These are phyloP conservation scores for Phanerotoma sp. DNA, from an alignment of 2,888 invertebrate species.

Conservation along the genomic window DNA sequence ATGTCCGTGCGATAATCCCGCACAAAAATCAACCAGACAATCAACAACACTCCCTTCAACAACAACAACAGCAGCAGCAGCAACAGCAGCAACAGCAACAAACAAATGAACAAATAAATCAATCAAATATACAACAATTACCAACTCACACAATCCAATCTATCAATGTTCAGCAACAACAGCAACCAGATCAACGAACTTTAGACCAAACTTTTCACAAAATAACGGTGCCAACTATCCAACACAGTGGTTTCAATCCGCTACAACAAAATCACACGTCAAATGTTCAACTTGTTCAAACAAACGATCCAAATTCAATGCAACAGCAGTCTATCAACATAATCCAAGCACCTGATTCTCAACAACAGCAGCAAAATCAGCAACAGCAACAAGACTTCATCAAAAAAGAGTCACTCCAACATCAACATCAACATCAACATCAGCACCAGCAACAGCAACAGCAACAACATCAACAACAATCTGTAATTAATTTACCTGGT, in stretches of 20 bases:
- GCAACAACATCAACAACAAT: slow-evolving; percentile 33
- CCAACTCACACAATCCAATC: slow-evolving; percentile 50
- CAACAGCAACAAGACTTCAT: slow-evolving; percentile 34
- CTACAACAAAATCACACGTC: slow-evolving; percentile 44
- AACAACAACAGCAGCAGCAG: slow-evolving; percentile 30
- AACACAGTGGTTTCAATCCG: slow-evolving; percentile 42
- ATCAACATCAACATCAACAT: slow-evolving; percentile 33
- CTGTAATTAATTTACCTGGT: slow-evolving; percentile 32
- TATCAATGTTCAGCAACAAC: slow-evolving; percentile 43
- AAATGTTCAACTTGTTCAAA: slow-evolving; percentile 40
- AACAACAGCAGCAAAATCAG: slow-evolving; percentile 34
- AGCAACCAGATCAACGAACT: slow-evolving; percentile 34
- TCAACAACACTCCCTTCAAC: slow-evolving; percentile 35
- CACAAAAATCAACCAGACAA: slow-evolving; percentile 42
- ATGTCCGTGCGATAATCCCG: slow-evolving; percentile 42
- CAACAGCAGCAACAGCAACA: slow-evolving; percentile 13
- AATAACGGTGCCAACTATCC: slow-evolving; percentile 37
- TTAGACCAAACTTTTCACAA: slow-evolving; percentile 52
- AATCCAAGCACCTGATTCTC: slow-evolving; percentile 22
- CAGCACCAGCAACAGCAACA: slow-evolving; percentile 35
- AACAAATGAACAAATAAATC: slow-evolving; percentile 39
- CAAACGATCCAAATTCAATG: slow-evolving; percentile 28
- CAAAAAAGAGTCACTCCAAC: slow-evolving; percentile 42
- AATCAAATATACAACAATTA: slow-evolving; percentile 50
- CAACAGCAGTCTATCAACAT: slow-evolving; percentile 33